Evolutionary conservation across 2,113 vertebrate species (phyloP), one percentile per base, ranked within the genome.

Genomic region (Cryptotis parvus): DNA sequence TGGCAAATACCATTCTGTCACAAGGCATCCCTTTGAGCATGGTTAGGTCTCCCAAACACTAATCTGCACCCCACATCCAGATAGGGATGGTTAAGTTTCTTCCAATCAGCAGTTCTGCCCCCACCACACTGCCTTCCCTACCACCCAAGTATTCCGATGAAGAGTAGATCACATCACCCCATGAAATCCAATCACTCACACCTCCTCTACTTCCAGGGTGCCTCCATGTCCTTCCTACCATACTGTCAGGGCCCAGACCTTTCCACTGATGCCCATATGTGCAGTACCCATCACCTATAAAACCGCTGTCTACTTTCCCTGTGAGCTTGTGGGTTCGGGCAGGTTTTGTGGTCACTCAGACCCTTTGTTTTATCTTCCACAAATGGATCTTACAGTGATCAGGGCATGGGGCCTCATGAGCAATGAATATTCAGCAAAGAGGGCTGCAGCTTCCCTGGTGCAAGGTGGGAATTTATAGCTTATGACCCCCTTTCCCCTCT

Each of bases 361-460:
- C 22, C n/a, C 83, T 84, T 31, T 24, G 45, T 12, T 52, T 35
- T 89, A 29, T 49, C 52, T 72, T 74, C 31, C 3, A 29, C 45
- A 74, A 33, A 12, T 58, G n/a, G 12, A 84, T 10, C 52, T 29
- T 5, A 29, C 68, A 33, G 8, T 27, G 52, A 29, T 80, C 24
- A 66, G 39, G 20, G 4, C 9, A 1, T 0, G 9, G 11, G 26
- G 1, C 5, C 70, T 29, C n/a, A 24, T 49, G 45, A 49, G 45
- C 45, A 49, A 49, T 49, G 45, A 49, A 49, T 49, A 49, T 14
- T 49, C 45, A 45, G 52, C 37, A 41, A 63, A 33, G 72, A 24
- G 0, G 10, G n/a, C 31, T 24, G 35, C 3, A 39, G n/a, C 27
- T 5, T 12, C 27, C 9, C 4, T 37, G 35, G 20, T 35, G 14